Evolutionary conservation across 2,113 vertebrate genomes (phyloP).

Genomic region (Budorcas taxicolor): DNA sequence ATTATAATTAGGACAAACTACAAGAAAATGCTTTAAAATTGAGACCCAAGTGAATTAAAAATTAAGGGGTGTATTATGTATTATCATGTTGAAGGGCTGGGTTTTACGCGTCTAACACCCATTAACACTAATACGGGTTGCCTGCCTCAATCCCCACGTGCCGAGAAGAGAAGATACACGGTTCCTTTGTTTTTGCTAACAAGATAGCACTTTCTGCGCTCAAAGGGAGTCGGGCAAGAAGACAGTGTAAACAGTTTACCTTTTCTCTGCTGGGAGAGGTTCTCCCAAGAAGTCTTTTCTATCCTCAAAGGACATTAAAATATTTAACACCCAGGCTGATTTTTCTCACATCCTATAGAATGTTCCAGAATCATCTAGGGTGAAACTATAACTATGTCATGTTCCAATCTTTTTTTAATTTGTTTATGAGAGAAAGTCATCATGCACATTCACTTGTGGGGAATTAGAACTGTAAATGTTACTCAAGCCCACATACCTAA

Average conservation of each 20-base stretch:
- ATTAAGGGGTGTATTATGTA: constrained; percentile 82
- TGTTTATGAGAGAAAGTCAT: background rate
- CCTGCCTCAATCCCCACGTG: constrained; percentile 66
- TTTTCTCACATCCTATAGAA: constrained; percentile 21
- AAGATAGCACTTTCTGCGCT: constrained; percentile 24
- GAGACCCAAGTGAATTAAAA: constrained; percentile 85
- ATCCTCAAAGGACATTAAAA: background rate
- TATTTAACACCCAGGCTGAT: background rate
- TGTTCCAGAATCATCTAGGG: background rate
- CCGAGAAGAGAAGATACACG: constrained; percentile 9
- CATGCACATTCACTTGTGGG: background rate
- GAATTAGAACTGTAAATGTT: background rate
- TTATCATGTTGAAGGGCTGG: constrained; percentile 81
- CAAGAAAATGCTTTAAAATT: constrained; percentile 84
- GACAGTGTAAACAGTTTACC: constrained; percentile 53
- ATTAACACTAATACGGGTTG: constrained; percentile 72
- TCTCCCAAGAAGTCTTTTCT: constrained; percentile 32
- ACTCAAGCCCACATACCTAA: no score
- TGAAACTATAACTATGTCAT: background rate
- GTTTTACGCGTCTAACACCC: constrained; percentile 72
- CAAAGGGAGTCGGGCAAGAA: background rate
- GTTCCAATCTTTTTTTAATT: background rate
- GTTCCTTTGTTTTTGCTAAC: constrained; percentile 55
- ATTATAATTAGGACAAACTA: constrained; percentile 86
- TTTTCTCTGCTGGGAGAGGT: background rate